These are phyloP conservation scores for Vanessa tameamea DNA, from an alignment of 1,140 invertebrate species.

Conservation along the genomic window DNA sequence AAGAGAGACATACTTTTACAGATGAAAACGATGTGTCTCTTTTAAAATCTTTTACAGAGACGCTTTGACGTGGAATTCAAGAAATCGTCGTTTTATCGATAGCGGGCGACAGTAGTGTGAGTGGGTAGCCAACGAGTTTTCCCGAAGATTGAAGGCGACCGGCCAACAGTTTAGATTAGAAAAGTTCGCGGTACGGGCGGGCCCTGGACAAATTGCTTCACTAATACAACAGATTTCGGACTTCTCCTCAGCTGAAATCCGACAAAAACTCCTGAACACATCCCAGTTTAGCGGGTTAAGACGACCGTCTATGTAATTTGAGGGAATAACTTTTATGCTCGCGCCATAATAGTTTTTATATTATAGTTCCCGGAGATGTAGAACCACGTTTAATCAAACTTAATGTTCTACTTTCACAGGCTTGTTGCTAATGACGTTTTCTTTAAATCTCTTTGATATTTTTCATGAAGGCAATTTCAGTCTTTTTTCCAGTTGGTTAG, in stretches of 20 bases:
- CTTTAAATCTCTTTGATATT: constrained; percentile 15
- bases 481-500: background rate
- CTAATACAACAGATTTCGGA: constrained; percentile 75
- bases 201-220: constrained; percentile 71
- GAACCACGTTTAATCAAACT: constrained; percentile 47
- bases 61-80: background rate
- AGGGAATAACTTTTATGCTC: constrained; percentile 45
- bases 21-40: background rate
- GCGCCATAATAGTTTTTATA: constrained; percentile 48
- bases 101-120: constrained; percentile 24
- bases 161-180: constrained; percentile 75
- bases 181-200: constrained; percentile 62
- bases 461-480: constrained; percentile 8
- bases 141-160: constrained; percentile 65
- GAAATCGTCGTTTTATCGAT: constrained; percentile 36
- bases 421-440: constrained; percentile 21
- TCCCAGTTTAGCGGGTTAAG: constrained; percentile 35
- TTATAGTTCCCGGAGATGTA: constrained; percentile 27
- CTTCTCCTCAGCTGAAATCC: constrained; percentile 51
- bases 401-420: constrained; percentile 45
- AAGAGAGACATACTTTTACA: background rate
- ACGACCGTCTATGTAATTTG: constrained; percentile 41
- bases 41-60: constrained; percentile 3
- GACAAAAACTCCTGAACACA: constrained; percentile 52
- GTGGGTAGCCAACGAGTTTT: constrained; percentile 54